Conservation (phyloP, 2,113 vertebrate species). For the Rhinogobius similis region DNA sequence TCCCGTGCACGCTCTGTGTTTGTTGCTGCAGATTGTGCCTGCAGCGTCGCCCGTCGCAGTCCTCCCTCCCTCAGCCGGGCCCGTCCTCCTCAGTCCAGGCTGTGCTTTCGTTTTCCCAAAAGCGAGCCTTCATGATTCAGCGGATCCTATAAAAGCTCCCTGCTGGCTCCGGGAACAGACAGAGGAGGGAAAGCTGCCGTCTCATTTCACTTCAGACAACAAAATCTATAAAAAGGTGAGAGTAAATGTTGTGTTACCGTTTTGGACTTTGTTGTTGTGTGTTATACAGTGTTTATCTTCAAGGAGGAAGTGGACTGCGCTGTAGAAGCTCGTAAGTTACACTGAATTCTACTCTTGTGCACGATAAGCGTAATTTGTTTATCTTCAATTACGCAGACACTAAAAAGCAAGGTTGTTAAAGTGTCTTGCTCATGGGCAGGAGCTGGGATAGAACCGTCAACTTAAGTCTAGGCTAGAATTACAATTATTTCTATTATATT, state of each 20-base stretch:
- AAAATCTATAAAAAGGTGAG: slow-evolving; percentile 26
- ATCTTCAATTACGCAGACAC: too few species aligned
- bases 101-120: slow-evolving; percentile 61
- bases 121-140: neutral
- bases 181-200: slow-evolving; percentile 1
- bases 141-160: slow-evolving; percentile 37
- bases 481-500: too few species aligned
- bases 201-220: neutral
- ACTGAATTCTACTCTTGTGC: too few species aligned
- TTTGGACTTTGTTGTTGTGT: neutral
- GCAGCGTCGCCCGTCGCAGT: slow-evolving; percentile 19
- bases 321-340: too few species aligned
- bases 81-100: neutral
- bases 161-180: too few species aligned
- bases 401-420: too few species aligned
- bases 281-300: neutral
- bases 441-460: too few species aligned
- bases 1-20: neutral
- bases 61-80: slow-evolving; percentile 35
- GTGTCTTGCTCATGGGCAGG: neutral
- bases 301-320: neutral
- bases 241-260: neutral
- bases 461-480: too few species aligned
- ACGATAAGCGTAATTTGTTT: too few species aligned
- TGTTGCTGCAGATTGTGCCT: slow-evolving; percentile 16